Conservation (phyloP, 2,888 invertebrate species). For the Hanleya hanleyi region DNA sequence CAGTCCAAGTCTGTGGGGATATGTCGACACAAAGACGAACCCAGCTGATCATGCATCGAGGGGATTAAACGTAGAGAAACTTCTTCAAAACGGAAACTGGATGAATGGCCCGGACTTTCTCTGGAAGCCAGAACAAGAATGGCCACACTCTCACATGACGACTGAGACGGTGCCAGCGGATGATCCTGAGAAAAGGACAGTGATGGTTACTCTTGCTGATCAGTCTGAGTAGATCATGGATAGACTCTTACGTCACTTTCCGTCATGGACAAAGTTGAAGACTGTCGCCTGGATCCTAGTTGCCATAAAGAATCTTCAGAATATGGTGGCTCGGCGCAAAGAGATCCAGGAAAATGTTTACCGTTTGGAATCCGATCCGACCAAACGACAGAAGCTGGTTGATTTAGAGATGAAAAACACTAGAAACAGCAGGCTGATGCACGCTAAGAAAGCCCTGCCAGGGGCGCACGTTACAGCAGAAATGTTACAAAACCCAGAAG, state of each 20-base stretch:
- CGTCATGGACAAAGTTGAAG: too few species aligned
- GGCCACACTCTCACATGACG: neutral
- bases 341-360: neutral
- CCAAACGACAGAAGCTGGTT: too few species aligned
- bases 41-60: constrained; percentile 24
- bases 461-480: neutral
- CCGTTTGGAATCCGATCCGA: too few species aligned
- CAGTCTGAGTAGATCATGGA: neutral
- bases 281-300: neutral
- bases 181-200: neutral
- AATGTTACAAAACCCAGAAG: neutral
- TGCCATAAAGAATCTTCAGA: neutral
- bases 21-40: too few species aligned
- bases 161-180: too few species aligned
- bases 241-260: too few species aligned
- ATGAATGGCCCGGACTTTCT: constrained; percentile 22
- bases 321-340: neutral
- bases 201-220: neutral
- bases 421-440: too few species aligned
- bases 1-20: too few species aligned
- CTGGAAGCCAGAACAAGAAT: constrained; percentile 9
- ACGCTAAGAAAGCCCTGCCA: too few species aligned
- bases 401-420: too few species aligned
- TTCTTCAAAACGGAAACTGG: constrained; percentile 10
- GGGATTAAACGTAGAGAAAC: constrained; percentile 7